These are phyloP conservation scores for Meteorus colon DNA, from an alignment of 2,888 invertebrate genomes.

Conservation along the genomic window DNA sequence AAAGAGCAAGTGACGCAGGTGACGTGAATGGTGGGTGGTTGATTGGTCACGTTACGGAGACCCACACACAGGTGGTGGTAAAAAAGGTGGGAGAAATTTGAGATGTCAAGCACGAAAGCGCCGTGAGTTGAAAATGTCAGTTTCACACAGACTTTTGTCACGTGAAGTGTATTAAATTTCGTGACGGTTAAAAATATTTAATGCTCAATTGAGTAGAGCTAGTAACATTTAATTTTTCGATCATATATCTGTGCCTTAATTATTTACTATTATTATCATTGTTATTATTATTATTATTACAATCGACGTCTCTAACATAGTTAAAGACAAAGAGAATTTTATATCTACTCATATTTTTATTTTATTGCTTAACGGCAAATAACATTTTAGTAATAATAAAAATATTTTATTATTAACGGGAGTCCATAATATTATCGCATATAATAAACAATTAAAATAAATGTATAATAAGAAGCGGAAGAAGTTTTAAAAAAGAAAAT, in stretches of 20 bases:
- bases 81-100: conserved; percentile 61
- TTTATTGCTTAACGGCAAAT: neutral
- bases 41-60: conserved; percentile 37
- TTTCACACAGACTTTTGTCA: conserved; percentile 59
- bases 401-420: neutral
- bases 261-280: neutral
- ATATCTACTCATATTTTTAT: too few species aligned
- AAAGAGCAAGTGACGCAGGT: conserved; percentile 35
- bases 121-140: conserved; percentile 61
- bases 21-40: conserved; percentile 47
- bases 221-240: neutral
- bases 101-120: conserved; percentile 60
- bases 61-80: conserved; percentile 44
- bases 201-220: neutral
- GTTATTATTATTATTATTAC: neutral
- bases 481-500: neutral
- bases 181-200: neutral
- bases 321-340: neutral
- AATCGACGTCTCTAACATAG: too few species aligned
- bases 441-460: neutral
- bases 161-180: conserved; percentile 45
- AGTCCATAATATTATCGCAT: neutral
- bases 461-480: conserved; percentile 7
- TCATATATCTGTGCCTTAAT: neutral
- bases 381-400: neutral